Percentiles rank a stretch among this genome's conserved stretches.
phyloP scores from a whole-genome alignment of 2,797 vertebrate species.

The Hemitrygon akajei region DNA sequence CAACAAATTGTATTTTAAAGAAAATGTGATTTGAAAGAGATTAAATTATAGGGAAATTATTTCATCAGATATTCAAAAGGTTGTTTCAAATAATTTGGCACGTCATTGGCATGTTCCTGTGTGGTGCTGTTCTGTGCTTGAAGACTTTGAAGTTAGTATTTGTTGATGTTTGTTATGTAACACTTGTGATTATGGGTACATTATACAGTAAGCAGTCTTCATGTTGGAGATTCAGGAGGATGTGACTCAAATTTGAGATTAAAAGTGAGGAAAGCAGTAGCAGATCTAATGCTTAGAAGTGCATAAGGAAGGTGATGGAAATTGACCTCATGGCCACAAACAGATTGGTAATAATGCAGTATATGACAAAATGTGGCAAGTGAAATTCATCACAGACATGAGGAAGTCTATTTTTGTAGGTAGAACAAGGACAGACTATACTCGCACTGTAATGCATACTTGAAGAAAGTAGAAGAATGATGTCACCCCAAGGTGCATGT shows the following conservation, averaged over 20 bases:
- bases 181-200: not conserved
- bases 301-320: not conserved
- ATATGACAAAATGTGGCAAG: not conserved
- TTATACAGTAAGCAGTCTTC: not conserved
- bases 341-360: not conserved
- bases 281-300: not conserved
- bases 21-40: not conserved
- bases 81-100: not conserved
- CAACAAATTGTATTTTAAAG: not conserved
- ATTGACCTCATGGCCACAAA: not conserved
- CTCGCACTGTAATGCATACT: not conserved
- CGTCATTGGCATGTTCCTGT: too few relatives aligned
- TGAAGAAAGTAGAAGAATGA: not conserved
- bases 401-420: not conserved
- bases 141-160: too few relatives aligned
- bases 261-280: not conserved
- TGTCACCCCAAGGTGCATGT: not conserved
- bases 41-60: not conserved
- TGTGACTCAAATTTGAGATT: not conserved
- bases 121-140: too few relatives aligned
- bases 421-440: not conserved
- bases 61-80: not conserved
- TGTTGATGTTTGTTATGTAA: not conserved
- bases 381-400: not conserved
- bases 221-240: too few relatives aligned